Evolutionary conservation across 30 jellyfish, hydroid and myxozoan species (phyloP).

Genomic region (Cassiopea andromeda): DNA sequence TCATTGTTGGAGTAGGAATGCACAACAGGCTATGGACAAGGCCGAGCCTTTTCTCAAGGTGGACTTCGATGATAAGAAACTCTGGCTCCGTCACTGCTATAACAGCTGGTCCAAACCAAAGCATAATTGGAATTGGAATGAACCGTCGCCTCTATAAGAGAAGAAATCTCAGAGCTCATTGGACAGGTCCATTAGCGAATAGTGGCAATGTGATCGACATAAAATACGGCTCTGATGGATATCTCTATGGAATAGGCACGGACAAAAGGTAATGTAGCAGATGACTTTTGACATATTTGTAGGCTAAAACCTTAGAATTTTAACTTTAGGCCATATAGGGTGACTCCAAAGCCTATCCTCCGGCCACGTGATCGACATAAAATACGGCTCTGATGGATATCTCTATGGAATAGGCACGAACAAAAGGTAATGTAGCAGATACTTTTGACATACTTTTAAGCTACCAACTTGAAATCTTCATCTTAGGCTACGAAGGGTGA

Average conservation of each 20-base stretch:
- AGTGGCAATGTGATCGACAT: slow-evolving; percentile 15
- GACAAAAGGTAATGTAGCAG: not conserved
- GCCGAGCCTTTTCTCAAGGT: not conserved
- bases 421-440: slow-evolving; percentile 17
- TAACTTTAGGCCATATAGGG: too few species aligned
- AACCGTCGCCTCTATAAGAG: not conserved
- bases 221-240: slow-evolving; percentile 14
- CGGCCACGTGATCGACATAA: not conserved
- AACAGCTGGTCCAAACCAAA: not conserved
- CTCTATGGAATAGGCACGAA: slow-evolving; percentile 45
- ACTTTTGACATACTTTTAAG: not conserved
- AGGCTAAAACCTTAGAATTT: too few species aligned
- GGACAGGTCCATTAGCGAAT: slow-evolving; percentile 17
- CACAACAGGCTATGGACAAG: slow-evolving; percentile 11
- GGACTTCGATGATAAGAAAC: not conserved
- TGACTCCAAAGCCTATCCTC: too few species aligned
- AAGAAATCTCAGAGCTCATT: not conserved
- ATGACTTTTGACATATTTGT: too few species aligned
- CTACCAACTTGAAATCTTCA: not conserved
- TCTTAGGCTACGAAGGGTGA: not conserved
- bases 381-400: slow-evolving; percentile 30
- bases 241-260: slow-evolving; percentile 28
- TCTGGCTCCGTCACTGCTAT: slow-evolving; percentile 12
- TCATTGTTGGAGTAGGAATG: slow-evolving; percentile 4
- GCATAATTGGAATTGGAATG: slow-evolving; percentile 23